Conservation (phyloP, 2,797 vertebrate genomes). For the Clarias pachynema region DNA sequence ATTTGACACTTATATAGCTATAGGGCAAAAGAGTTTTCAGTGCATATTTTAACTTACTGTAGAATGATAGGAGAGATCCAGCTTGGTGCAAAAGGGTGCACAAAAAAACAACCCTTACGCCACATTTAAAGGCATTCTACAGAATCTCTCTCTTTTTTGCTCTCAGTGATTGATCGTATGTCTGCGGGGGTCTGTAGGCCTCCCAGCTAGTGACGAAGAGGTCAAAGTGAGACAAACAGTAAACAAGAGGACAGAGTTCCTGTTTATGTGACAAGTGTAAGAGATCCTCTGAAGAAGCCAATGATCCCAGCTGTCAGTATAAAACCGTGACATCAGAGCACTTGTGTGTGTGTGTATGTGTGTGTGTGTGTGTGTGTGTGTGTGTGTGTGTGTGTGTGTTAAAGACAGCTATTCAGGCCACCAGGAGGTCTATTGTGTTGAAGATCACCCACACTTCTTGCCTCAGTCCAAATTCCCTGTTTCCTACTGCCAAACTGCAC, state of each 20-base stretch:
- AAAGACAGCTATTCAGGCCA: slow-evolving; percentile 56
- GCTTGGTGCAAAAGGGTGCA: background rate
- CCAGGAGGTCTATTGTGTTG: slow-evolving; percentile 65
- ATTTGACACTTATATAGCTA: slow-evolving; percentile 18
- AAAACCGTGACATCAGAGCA: slow-evolving; percentile 59
- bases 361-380: slow-evolving; percentile 45
- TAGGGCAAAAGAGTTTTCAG: slow-evolving; percentile 9
- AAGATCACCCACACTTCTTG: slow-evolving; percentile 59
- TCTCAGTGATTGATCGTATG: background rate
- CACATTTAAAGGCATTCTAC: background rate
- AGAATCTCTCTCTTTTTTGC: background rate
- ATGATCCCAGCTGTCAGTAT: slow-evolving; percentile 74
- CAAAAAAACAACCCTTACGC: background rate
- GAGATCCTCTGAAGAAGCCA: slow-evolving; percentile 66
- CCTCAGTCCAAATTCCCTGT: slow-evolving; percentile 45
- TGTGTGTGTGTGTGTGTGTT: slow-evolving; percentile 47
- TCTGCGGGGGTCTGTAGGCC: slow-evolving; percentile 52
- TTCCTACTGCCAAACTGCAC: slow-evolving; percentile 66
- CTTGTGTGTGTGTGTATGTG: slow-evolving; percentile 1
- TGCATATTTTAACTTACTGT: background rate
- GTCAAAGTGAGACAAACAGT: slow-evolving; percentile 73
- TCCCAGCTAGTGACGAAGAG: slow-evolving; percentile 64
- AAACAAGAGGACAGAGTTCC: slow-evolving; percentile 72
- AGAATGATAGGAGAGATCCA: background rate
- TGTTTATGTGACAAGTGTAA: slow-evolving; percentile 60